These are phyloP conservation scores for Platyscapa corneri DNA, from an alignment of 1,140 invertebrate species.

Conservation along the genomic window DNA sequence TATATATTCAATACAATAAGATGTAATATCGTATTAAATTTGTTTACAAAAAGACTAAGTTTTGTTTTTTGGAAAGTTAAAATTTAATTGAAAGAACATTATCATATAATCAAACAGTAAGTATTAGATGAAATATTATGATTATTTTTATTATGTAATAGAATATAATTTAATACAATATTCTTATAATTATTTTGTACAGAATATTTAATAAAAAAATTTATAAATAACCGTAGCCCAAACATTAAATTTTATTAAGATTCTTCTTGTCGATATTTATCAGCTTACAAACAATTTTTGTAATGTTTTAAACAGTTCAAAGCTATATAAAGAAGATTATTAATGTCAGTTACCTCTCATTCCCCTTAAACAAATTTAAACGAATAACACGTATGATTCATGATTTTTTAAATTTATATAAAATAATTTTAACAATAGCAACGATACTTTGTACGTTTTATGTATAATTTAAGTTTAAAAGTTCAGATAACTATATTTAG, in stretches of 20 bases:
- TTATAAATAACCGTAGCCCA: neutral
- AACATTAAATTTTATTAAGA: neutral
- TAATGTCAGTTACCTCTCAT: neutral
- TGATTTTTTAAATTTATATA: neutral
- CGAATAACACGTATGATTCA: constrained; percentile 1
- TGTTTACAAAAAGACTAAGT: neutral
- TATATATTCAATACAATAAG: neutral
- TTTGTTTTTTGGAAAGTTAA: neutral
- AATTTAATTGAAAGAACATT: neutral
- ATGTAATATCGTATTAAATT: too few species aligned
- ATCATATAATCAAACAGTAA: neutral
- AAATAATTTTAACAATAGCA: neutral
- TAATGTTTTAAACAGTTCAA: neutral
- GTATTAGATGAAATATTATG: neutral
- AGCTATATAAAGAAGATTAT: neutral
- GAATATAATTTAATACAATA: too few species aligned
- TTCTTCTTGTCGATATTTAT: neutral
- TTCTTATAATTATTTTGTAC: too few species aligned
- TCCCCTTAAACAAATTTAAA: neutral
- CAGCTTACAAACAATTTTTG: neutral
- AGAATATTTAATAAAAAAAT: neutral
- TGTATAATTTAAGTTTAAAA: too few species aligned
- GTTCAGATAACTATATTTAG: too few species aligned
- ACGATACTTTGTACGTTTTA: neutral
- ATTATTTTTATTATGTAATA: neutral